Conservation (phyloP, 2,113 vertebrate species). For the Melanocharis versteri region DNA sequence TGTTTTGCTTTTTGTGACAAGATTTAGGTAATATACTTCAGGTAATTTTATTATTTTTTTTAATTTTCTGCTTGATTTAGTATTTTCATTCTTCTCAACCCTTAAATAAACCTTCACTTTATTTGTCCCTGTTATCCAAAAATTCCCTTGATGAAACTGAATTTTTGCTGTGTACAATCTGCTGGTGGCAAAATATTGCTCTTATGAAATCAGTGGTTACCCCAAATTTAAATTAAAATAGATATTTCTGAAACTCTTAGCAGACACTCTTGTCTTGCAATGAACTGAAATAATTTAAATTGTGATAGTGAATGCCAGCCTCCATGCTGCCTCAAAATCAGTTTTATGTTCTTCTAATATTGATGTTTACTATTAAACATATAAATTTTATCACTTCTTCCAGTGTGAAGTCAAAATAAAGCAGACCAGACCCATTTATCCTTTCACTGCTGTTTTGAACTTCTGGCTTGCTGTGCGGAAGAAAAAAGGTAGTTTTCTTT, state of each 20-base stretch:
- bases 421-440: neutral
- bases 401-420: slow-evolving; percentile 5
- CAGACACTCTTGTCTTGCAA: neutral
- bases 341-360: neutral
- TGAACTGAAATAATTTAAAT: neutral
- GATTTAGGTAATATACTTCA: neutral
- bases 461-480: neutral
- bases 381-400: neutral
- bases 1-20: neutral
- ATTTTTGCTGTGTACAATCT: neutral
- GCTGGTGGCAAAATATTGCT: neutral
- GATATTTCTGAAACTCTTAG: neutral
- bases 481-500: slow-evolving; percentile 9
- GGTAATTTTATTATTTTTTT: neutral
- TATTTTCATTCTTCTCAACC: neutral
- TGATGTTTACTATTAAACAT: neutral
- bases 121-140: neutral
- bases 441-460: neutral
- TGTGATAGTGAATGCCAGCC: neutral
- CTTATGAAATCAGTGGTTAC: neutral
- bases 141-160: neutral
- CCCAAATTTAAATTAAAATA: neutral
- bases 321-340: neutral
- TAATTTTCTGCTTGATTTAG: neutral
- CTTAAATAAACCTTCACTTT: neutral